phyloP scores from a whole-genome alignment of 1,140 invertebrate species.

The Drosophila prosaltans region DNA sequence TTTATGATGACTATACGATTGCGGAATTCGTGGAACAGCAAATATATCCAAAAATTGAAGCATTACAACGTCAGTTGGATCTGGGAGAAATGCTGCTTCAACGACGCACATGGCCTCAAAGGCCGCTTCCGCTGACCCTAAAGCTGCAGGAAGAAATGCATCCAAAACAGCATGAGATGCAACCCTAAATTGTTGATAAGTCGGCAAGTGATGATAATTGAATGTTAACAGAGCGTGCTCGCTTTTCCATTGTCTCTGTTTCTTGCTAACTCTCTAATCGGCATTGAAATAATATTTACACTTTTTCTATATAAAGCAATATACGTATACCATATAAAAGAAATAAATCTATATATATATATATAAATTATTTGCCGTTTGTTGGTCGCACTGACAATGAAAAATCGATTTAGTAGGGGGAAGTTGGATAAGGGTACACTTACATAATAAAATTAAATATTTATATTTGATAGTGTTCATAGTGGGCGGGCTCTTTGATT shows the following conservation, averaged over 20 bases:
- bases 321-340: constrained; percentile 4
- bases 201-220: constrained; percentile 43
- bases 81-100: constrained; percentile 81
- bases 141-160: constrained; percentile 62
- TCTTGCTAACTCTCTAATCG: constrained; percentile 17
- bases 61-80: constrained; percentile 83
- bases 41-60: constrained; percentile 83
- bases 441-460: too few relatives aligned
- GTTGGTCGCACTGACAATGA: background rate
- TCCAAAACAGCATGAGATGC: constrained; percentile 25
- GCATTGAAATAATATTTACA: constrained; percentile 53
- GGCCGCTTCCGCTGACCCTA: constrained; percentile 72
- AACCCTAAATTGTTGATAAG: constrained; percentile 22
- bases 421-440: too few relatives aligned
- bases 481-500: background rate
- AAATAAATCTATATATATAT: constrained; percentile 1
- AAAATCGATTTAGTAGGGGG: too few relatives aligned
- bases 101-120: constrained; percentile 77
- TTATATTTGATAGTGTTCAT: background rate
- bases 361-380: background rate
- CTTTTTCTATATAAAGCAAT: constrained; percentile 39
- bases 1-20: constrained; percentile 89
- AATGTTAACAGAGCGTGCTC: constrained; percentile 49
- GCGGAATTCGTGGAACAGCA: constrained; percentile 89
- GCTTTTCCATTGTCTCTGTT: constrained; percentile 31